phyloP scores from a whole-genome alignment of 2,888 invertebrate genomes.

The Brachynemurus nebulosus region DNA sequence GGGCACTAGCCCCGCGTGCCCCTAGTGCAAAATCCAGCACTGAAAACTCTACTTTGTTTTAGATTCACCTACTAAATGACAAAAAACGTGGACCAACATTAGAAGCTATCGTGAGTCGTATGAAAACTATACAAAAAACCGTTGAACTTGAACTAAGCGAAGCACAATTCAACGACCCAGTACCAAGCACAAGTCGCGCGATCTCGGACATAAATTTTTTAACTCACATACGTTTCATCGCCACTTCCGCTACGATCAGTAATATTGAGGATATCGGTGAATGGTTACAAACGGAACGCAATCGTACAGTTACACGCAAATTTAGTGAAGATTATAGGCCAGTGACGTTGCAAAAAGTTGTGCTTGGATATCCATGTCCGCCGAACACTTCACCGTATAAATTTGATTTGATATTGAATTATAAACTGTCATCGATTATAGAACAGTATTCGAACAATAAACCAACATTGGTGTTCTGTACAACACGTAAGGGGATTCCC shows the following conservation, averaged over 20 bases:
- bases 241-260: constrained; percentile 65
- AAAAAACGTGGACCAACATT: constrained; percentile 56
- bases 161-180: no score
- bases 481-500: constrained; percentile 52
- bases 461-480: constrained; percentile 66
- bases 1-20: no score
- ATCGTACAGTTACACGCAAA: constrained; percentile 40
- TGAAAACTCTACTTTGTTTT: constrained; percentile 7
- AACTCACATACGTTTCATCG: constrained; percentile 47
- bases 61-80: constrained; percentile 59
- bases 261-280: constrained; percentile 61
- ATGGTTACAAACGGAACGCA: constrained; percentile 45
- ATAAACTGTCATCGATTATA: constrained; percentile 54
- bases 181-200: no score
- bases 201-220: not conserved
- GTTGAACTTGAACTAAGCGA: constrained; percentile 4
- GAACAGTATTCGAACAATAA: constrained; percentile 55
- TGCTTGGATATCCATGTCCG: constrained; percentile 51
- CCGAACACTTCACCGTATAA: constrained; percentile 47
- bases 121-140: constrained; percentile 52
- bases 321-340: constrained; percentile 60
- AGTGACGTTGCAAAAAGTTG: constrained; percentile 55
- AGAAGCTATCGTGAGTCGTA: constrained; percentile 62
- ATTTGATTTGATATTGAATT: constrained; percentile 65
- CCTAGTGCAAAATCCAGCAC: no score